These are phyloP conservation scores for Epinephelus awoara DNA, from an alignment of 2,797 vertebrate species.

Conservation along the genomic window DNA sequence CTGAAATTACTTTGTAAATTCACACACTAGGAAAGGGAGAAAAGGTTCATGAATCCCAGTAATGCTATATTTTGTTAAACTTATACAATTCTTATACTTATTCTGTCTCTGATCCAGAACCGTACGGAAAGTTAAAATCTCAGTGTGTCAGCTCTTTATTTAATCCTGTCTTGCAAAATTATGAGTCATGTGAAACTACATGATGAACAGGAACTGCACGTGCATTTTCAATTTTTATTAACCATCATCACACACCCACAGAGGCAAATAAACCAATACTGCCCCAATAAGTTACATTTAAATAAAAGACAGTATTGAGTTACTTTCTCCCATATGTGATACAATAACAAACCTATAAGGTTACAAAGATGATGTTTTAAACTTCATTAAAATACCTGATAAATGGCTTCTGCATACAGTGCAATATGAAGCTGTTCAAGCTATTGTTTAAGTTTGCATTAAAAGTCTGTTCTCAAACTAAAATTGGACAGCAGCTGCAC, in stretches of 20 bases:
- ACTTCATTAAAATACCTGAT: slow-evolving; percentile 65
- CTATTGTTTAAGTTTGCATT: slow-evolving; percentile 48
- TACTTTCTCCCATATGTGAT: slow-evolving; percentile 54
- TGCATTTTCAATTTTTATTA: slow-evolving; percentile 64
- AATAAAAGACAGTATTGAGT: slow-evolving; percentile 78
- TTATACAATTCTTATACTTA: background rate
- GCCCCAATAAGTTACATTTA: slow-evolving; percentile 84
- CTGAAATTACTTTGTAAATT: background rate
- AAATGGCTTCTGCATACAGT: slow-evolving; percentile 73
- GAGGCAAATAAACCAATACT: slow-evolving; percentile 74
- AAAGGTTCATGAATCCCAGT: background rate
- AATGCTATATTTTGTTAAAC: background rate
- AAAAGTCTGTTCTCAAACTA: slow-evolving; percentile 49
- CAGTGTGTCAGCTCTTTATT: background rate
- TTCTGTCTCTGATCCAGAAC: background rate
- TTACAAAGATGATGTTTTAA: slow-evolving; percentile 66
- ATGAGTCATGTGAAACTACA: background rate
- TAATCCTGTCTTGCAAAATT: slow-evolving; percentile 12
- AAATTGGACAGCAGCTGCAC: slow-evolving; percentile 43
- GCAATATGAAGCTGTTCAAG: slow-evolving; percentile 69
- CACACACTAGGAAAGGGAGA: background rate
- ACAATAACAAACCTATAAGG: slow-evolving; percentile 70
- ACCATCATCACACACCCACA: slow-evolving; percentile 64
- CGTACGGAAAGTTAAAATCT: background rate
- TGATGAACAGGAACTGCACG: slow-evolving; percentile 17